phyloP scores from a whole-genome alignment of 2,113 vertebrate species.

The Sturnira hondurensis region DNA sequence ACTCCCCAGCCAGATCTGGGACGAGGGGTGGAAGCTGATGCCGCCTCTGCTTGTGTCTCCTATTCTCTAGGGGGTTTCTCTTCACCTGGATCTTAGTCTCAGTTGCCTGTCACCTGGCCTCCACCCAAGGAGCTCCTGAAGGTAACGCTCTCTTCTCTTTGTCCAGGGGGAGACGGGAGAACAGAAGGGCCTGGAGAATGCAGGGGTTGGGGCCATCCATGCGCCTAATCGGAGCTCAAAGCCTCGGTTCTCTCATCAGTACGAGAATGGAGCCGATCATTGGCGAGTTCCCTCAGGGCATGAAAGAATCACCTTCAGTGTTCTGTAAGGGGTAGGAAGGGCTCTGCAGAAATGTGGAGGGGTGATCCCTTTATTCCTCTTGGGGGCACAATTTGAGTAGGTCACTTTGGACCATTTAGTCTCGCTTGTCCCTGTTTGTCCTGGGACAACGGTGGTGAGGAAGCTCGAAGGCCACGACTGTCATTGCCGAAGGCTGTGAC shows the following conservation, averaged over 20 bases:
- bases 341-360: background rate
- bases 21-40: conserved; percentile 40
- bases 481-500: background rate
- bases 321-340: background rate
- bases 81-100: conserved; percentile 92
- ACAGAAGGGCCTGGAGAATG: background rate
- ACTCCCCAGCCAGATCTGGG: background rate
- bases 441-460: background rate
- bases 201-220: background rate
- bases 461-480: background rate
- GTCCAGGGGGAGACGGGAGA: conserved; percentile 9
- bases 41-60: conserved; percentile 67
- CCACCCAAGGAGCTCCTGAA: conserved; percentile 93
- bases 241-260: conserved; percentile 34
- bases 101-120: conserved; percentile 92
- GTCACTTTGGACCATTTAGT: background rate
- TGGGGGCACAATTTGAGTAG: background rate
- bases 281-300: background rate
- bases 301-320: background rate
- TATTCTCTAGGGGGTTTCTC: conserved; percentile 88
- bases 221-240: background rate
- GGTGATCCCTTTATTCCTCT: rapidly evolving
- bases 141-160: conserved; percentile 84
- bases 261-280: background rate
- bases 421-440: background rate